A percentile compares a stretch with the other conserved stretches of the same genome.
Evolutionary conservation across 1,140 invertebrate species (phyloP).

Genomic region (Drosophila murphyi): DNA sequence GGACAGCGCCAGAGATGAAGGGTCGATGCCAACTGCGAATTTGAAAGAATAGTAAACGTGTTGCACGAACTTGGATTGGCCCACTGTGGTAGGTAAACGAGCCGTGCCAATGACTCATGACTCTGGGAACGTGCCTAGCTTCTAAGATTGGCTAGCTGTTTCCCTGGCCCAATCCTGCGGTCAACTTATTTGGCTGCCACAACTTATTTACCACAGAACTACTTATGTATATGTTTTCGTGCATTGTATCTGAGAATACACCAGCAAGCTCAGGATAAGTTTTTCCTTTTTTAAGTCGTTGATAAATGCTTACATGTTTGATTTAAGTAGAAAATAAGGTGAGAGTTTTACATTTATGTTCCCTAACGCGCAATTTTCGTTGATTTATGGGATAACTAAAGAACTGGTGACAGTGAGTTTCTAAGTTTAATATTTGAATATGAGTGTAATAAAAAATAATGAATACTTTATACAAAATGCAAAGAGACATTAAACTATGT

Average conservation of each 20-base stretch:
- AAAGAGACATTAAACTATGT: no score
- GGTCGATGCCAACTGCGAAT: conserved; percentile 24
- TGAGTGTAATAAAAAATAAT: no score
- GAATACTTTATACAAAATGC: no score
- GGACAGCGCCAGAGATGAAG: not conserved
- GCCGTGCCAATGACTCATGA: conserved; percentile 1
- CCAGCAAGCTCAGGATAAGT: no score
- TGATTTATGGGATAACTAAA: no score
- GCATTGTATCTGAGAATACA: no score
- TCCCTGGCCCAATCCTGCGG: not conserved
- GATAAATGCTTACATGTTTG: not conserved
- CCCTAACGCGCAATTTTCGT: no score
- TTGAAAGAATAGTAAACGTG: conserved; percentile 39
- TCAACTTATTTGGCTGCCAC: not conserved
- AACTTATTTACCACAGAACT: not conserved
- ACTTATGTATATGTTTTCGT: not conserved
- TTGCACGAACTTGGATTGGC: not conserved
- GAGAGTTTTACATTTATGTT: not conserved
- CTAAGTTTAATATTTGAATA: no score
- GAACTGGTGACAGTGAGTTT: no score
- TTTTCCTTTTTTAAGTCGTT: no score
- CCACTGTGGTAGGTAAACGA: conserved; percentile 2
- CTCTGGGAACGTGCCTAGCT: not conserved
- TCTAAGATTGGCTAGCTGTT: not conserved
- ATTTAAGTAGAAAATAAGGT: no score